Evolutionary conservation across 2,113 vertebrate species (phyloP).

Genomic region (Pogona vitticeps): DNA sequence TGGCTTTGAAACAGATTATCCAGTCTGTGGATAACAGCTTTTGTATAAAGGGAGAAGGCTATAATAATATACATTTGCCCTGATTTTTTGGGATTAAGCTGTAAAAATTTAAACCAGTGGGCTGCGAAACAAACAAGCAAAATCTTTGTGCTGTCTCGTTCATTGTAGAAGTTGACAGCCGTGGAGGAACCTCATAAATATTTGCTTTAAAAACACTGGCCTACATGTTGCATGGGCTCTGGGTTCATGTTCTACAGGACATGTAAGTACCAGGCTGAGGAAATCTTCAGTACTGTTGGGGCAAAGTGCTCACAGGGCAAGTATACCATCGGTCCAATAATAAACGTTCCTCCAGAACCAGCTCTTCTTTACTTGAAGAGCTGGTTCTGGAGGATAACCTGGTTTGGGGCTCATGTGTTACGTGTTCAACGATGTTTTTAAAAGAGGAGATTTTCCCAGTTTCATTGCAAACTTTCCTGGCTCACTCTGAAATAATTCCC

Average conservation of each 20-base stretch:
- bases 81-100: neutral
- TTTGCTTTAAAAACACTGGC: neutral
- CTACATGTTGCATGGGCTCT: neutral
- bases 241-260: neutral
- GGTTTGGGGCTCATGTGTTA: neutral
- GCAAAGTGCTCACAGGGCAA: neutral
- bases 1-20: neutral
- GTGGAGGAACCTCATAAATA: neutral
- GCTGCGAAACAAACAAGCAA: neutral
- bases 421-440: no score
- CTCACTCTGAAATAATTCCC: no score
- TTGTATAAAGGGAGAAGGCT: neutral
- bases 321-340: neutral
- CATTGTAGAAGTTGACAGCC: neutral
- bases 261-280: neutral
- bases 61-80: neutral
- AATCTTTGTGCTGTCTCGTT: neutral
- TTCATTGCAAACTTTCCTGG: no score
- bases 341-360: no score
- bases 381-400: neutral
- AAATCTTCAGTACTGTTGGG: neutral
- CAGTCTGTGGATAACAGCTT: neutral
- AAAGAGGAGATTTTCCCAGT: no score
- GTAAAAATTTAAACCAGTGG: no score
- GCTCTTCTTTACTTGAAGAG: neutral